Evolutionary conservation across 2,888 invertebrate genomes (phyloP), one percentile per base, ranked within the genome.

Genomic region (Ormyrus rosae): DNA sequence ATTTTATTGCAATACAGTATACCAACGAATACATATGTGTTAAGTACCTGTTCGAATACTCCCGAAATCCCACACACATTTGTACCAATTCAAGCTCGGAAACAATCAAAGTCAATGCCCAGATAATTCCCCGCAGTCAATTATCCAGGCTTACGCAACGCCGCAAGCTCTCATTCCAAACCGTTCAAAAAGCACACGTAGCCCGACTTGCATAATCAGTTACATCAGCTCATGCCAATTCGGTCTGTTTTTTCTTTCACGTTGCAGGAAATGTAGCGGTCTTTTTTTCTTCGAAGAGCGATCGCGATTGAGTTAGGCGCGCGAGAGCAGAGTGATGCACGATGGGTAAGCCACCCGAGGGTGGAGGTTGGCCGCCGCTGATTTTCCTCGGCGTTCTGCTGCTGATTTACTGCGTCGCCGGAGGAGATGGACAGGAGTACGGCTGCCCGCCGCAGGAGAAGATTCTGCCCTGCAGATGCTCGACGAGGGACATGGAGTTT

Each of bases 401-500:
- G 13, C 48, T 85, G n/a, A 6, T 74, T 19, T 71, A 64, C 6
- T 13, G n/a, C 55, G 11, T 34, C 46, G 46, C 11, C 10, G 11
- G 10, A 13, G 58, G 34, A 4, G 19, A 6, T 0, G 85, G 82
- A 72, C 85, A 87, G 51, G 90, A 90, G 76, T 90, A 90, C 83
- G 89, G 91, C 88, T 97, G 97, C 89, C 96, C 97, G 48, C 92
- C 94, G 48, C 94, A 96, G 81, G 96, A 96, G 86, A 92, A 93
- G 67, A 96, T 97, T 86, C 91, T 95, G 78, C 97, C 97, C 46
- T 97, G 97, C 89, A 93, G 96, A 85, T 97, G 97, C 90, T 94
- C 96, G 50, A 93, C 94, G 83, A 93, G 95, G 67, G 94, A 94
- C 86, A 94, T 95, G 87, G 96, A 97, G 87, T 92, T 95, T 85